Evolutionary conservation across 2,888 invertebrate species (phyloP).

Genomic region (Noctua comes): DNA sequence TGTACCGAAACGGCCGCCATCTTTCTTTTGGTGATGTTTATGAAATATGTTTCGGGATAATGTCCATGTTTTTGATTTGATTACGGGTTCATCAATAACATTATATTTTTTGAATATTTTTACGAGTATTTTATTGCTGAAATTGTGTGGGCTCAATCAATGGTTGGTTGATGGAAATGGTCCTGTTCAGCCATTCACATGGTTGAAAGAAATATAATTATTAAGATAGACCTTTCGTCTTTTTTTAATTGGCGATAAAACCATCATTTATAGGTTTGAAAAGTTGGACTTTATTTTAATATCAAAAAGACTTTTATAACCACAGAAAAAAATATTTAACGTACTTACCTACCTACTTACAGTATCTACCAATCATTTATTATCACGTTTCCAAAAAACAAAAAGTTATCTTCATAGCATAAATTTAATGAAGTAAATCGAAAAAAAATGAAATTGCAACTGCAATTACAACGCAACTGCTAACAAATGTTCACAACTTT

Average conservation of each 20-base stretch:
- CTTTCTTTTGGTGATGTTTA: slow-evolving; percentile 71
- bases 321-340: not conserved
- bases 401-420: not conserved
- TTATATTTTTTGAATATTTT: slow-evolving; percentile 49
- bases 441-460: not conserved
- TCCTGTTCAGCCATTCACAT: not conserved
- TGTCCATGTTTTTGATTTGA: slow-evolving; percentile 66
- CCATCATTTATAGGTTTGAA: too few relatives aligned
- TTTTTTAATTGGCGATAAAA: not conserved
- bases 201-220: slow-evolving; percentile 12
- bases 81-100: slow-evolving; percentile 50
- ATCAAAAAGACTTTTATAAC: not conserved
- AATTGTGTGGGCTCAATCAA: slow-evolving; percentile 47
- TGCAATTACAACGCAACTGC: not conserved
- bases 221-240: not conserved
- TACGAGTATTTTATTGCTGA: slow-evolving; percentile 57
- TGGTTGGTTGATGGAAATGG: slow-evolving; percentile 6
- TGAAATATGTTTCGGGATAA: slow-evolving; percentile 72
- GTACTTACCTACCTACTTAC: not conserved
- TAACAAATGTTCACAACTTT: not conserved
- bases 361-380: not conserved
- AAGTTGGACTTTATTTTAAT: not conserved
- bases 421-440: not conserved
- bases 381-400: not conserved
- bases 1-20: slow-evolving; percentile 75